Percentiles rank a stretch among this genome's conserved stretches.
Conservation (phyloP, 2,888 invertebrate species). For the Nephrotoma flavescens region DNA sequence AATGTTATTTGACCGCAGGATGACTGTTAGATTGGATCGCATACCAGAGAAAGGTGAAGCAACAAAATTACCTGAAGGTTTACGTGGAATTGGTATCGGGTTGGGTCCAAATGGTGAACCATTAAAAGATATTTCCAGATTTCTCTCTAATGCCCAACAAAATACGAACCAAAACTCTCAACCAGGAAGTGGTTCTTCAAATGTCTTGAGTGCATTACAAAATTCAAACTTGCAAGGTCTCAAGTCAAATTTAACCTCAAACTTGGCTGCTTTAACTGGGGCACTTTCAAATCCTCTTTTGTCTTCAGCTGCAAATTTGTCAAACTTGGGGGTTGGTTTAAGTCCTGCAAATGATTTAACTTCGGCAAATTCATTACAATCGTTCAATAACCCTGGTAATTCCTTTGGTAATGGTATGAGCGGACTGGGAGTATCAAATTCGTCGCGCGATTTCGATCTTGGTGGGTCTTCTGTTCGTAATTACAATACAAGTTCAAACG, state of each 20-base stretch:
- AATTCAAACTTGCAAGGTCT: constrained; percentile 25
- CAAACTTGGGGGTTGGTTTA: neutral
- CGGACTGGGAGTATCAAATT: constrained; percentile 11
- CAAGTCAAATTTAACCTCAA: constrained; percentile 42
- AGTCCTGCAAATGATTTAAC: neutral
- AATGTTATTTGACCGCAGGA: constrained; percentile 75
- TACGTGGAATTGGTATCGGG: constrained; percentile 86
- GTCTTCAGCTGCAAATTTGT: constrained; percentile 20
- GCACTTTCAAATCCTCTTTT: constrained; percentile 28
- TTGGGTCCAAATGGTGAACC: constrained; percentile 87
- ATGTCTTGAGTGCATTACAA: constrained; percentile 28
- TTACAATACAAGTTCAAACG: constrained; percentile 16
- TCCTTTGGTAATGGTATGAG: constrained; percentile 19
- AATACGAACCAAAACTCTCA: constrained; percentile 17
- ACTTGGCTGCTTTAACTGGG: constrained; percentile 29
- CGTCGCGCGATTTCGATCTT: neutral
- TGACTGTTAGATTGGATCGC: constrained; percentile 89
- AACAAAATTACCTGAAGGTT: constrained; percentile 72
- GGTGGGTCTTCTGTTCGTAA: constrained; percentile 10
- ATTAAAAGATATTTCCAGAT: constrained; percentile 68
- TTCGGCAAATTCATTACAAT: neutral
- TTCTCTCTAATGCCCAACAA: constrained; percentile 40
- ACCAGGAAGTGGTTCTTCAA: constrained; percentile 8
- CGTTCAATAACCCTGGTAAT: neutral
- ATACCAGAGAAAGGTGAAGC: constrained; percentile 59